phyloP scores from a whole-genome alignment of 2,797 vertebrate species.

The Strix occidentalis region DNA sequence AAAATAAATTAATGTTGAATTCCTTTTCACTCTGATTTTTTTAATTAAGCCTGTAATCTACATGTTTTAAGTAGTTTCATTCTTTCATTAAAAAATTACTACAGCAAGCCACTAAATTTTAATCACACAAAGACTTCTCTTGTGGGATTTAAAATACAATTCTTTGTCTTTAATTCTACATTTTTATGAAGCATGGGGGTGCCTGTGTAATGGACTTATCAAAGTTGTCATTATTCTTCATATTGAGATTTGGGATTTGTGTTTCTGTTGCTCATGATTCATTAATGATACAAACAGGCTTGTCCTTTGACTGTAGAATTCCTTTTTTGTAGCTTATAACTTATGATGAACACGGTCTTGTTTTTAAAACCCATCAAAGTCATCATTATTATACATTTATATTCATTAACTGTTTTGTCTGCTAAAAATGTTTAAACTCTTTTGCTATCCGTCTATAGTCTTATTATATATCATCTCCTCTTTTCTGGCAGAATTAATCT shows the following conservation, averaged over 20 bases:
- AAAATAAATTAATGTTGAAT: constrained; percentile 30
- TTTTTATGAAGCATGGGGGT: constrained; percentile 12
- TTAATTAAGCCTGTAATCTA: constrained; percentile 38
- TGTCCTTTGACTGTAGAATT: constrained; percentile 61
- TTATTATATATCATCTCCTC: constrained; percentile 39
- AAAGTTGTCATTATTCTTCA: constrained; percentile 46
- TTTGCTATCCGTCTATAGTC: background rate
- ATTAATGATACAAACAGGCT: constrained; percentile 59
- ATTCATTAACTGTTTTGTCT: constrained; percentile 51
- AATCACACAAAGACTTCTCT: constrained; percentile 13
- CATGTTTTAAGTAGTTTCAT: background rate
- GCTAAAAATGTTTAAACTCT: constrained; percentile 56
- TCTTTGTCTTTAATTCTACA: constrained; percentile 19
- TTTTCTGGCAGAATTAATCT: constrained; percentile 52
- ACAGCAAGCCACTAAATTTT: constrained; percentile 10
- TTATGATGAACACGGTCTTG: constrained; percentile 59
- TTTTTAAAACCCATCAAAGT: constrained; percentile 69
- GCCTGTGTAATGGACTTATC: constrained; percentile 39
- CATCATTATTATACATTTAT: constrained; percentile 65
- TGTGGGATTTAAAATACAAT: background rate
- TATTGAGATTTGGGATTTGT: constrained; percentile 34
- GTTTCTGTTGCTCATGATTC: constrained; percentile 40
- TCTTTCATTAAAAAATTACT: constrained; percentile 42
- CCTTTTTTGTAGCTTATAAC: constrained; percentile 52
- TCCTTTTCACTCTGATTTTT: constrained; percentile 25